Evolutionary conservation across 1,140 invertebrate species (phyloP).

Genomic region (honey bee (Apis mellifera)): DNA sequence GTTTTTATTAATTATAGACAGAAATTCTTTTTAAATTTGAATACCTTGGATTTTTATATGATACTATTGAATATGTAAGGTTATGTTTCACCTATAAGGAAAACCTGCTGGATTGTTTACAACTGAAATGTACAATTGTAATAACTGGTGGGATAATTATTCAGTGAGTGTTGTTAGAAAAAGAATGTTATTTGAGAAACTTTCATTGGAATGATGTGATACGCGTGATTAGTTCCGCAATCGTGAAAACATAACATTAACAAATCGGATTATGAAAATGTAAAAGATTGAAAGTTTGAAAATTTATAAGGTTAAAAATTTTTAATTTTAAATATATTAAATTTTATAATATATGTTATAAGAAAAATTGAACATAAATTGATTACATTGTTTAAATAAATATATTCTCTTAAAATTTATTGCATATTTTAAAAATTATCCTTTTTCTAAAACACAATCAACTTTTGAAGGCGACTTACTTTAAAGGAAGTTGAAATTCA

Average conservation of each 20-base stretch:
- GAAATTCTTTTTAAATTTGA: not conserved
- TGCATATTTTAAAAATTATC: not conserved
- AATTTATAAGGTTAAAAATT: not conserved
- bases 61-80: not conserved
- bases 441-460: not conserved
- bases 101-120: not conserved
- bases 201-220: not conserved
- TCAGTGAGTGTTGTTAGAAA: not conserved
- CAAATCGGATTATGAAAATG: not conserved
- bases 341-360: not conserved
- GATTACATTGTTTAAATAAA: not conserved
- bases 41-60: not conserved
- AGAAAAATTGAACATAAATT: not conserved
- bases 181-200: not conserved
- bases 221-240: not conserved
- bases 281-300: not conserved
- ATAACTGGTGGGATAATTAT: too few relatives aligned
- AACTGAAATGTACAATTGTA: too few relatives aligned
- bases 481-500: not conserved
- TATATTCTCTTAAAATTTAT: not conserved
- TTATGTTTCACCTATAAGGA: not conserved
- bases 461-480: not conserved
- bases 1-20: not conserved
- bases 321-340: not conserved
- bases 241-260: not conserved